These are phyloP conservation scores for Scomberomorus guttatus DNA, from an alignment of 2,797 vertebrate species.

Conservation along the genomic window DNA sequence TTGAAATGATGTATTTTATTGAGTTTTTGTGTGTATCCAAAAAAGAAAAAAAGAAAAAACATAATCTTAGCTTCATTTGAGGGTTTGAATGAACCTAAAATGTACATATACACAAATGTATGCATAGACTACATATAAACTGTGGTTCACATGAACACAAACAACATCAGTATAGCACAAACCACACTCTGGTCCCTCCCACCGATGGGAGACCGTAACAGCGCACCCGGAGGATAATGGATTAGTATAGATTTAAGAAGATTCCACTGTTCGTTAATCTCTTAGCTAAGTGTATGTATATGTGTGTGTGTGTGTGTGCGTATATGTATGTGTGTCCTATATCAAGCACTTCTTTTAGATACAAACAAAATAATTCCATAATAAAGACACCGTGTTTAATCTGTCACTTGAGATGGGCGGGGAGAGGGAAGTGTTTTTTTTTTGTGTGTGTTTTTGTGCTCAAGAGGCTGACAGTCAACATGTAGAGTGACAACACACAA, in stretches of 20 bases:
- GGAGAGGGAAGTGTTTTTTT: background rate
- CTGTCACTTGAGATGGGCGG: constrained; percentile 48
- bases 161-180: constrained; percentile 31
- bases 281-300: constrained; percentile 57
- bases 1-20: constrained; percentile 13
- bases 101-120: background rate
- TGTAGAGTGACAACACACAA: background rate
- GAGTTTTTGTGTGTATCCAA: background rate
- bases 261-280: constrained; percentile 80
- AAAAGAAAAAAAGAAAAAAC: background rate
- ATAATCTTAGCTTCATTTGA: background rate
- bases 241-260: constrained; percentile 89
- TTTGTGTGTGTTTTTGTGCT: constrained; percentile 6
- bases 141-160: constrained; percentile 14
- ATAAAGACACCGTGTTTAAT: constrained; percentile 57
- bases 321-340: constrained; percentile 43
- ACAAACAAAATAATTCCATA: constrained; percentile 44
- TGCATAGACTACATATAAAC: background rate
- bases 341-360: constrained; percentile 68
- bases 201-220: constrained; percentile 71
- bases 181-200: constrained; percentile 30
- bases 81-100: constrained; percentile 25
- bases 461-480: background rate
- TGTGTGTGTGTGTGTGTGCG: constrained; percentile 40
- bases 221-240: constrained; percentile 85